Evolutionary conservation across 2,888 invertebrate genomes (phyloP).

Genomic region (Rotaria socialis): DNA sequence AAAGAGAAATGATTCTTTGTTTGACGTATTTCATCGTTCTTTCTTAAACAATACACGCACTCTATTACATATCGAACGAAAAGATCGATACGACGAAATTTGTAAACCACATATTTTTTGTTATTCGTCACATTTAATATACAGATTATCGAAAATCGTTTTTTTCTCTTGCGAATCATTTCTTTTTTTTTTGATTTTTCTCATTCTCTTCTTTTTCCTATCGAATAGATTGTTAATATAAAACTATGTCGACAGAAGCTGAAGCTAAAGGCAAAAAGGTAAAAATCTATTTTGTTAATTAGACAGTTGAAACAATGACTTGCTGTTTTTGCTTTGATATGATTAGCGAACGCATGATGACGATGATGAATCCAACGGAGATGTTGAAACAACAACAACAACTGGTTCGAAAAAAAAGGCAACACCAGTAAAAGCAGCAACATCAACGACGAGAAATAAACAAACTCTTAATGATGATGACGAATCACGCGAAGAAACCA

Average conservation of each 20-base stretch:
- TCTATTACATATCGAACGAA: background rate
- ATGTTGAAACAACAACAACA: conserved; percentile 12
- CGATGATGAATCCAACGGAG: background rate
- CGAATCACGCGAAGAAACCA: conserved; percentile 12
- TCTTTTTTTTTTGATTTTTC: background rate
- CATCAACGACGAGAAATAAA: background rate
- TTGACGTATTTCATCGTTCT: conserved; percentile 19
- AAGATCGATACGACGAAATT: background rate
- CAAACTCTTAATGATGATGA: background rate
- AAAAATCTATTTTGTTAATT: background rate
- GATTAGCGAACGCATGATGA: conserved; percentile 21
- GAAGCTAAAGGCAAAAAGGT: conserved; percentile 32
- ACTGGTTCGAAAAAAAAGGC: background rate
- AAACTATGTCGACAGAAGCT: conserved; percentile 14
- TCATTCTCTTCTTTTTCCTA: background rate
- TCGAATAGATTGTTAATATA: background rate
- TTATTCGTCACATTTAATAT: background rate
- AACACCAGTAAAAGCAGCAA: conserved; percentile 18
- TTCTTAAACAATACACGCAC: background rate
- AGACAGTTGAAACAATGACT: background rate
- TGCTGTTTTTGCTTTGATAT: background rate
- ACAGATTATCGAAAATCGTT: background rate
- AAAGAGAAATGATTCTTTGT: conserved; percentile 12
- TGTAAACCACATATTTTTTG: background rate
- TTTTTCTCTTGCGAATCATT: background rate